Evolutionary conservation across 2,113 vertebrate genomes (phyloP).

Genomic region (Lampris megalopsis): DNA sequence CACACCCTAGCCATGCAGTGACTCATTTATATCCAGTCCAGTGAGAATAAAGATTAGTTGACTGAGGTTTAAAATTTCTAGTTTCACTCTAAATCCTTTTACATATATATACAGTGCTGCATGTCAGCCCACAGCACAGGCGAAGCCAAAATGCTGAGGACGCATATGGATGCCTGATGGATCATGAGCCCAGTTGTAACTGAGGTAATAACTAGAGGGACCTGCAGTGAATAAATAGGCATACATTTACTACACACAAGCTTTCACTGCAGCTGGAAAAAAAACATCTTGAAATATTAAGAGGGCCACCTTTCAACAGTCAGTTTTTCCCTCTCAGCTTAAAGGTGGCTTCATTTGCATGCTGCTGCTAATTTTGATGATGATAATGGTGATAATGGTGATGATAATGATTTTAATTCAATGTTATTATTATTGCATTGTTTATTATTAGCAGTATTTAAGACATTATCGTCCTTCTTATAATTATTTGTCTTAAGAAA

Average conservation of each 20-base stretch:
- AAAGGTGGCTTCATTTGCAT: neutral
- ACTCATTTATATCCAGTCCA: constrained; percentile 43
- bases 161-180: constrained; percentile 33
- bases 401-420: no score
- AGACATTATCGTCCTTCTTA: no score
- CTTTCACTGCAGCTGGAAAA: constrained; percentile 17
- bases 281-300: neutral
- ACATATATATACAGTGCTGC: neutral
- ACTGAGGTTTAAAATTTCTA: neutral
- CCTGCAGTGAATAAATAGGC: constrained; percentile 28
- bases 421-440: no score
- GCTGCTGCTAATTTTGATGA: no score
- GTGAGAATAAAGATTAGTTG: constrained; percentile 3
- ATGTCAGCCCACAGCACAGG: neutral
- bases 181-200: constrained; percentile 48
- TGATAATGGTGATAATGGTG: no score
- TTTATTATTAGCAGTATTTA: no score
- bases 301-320: neutral
- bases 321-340: neutral
- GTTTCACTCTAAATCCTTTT: constrained; percentile 10
- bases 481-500: no score
- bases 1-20: constrained; percentile 61
- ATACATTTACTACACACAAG: constrained; percentile 20
- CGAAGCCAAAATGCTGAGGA: constrained; percentile 39
- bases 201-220: constrained; percentile 34